Percentiles rank a stretch among this genome's conserved stretches.
These are phyloP conservation scores for Halcyon badia DNA, from an alignment of 2,797 vertebrate species.

Conservation along the genomic window DNA sequence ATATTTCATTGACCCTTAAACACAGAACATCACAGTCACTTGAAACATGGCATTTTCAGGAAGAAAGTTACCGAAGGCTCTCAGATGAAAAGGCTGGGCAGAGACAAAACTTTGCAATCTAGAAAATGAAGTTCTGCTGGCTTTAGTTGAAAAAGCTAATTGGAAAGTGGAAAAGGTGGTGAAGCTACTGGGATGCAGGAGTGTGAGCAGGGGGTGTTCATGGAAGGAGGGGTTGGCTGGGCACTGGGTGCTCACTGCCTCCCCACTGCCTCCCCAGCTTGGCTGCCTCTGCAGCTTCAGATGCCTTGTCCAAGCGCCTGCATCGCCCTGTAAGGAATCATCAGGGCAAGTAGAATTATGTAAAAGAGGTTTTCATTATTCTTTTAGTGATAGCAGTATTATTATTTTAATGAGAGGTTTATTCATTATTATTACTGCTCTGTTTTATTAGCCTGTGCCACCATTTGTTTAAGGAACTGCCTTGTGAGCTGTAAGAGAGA, in stretches of 20 bases:
- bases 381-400: background rate
- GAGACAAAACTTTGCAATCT: background rate
- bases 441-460: background rate
- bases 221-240: background rate
- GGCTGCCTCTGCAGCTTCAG: background rate
- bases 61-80: background rate
- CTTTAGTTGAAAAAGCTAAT: background rate
- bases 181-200: background rate
- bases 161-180: background rate
- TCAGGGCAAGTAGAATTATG: background rate
- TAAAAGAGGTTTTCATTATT: background rate
- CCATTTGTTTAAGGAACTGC: background rate
- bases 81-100: background rate
- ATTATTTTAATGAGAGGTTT: constrained; percentile 29
- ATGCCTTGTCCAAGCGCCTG: background rate
- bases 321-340: background rate
- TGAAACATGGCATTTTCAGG: background rate
- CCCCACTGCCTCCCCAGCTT: rapidly evolving
- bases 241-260: rapidly evolving
- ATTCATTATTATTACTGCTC: background rate
- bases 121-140: background rate
- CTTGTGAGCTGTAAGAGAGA: background rate
- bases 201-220: background rate
- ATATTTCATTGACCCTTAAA: background rate
- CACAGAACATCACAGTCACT: background rate